A percentile compares a stretch with the other conserved stretches of the same genome.
Conservation (phyloP, 2,888 invertebrate genomes). For the Drosophila meridionalis region DNA sequence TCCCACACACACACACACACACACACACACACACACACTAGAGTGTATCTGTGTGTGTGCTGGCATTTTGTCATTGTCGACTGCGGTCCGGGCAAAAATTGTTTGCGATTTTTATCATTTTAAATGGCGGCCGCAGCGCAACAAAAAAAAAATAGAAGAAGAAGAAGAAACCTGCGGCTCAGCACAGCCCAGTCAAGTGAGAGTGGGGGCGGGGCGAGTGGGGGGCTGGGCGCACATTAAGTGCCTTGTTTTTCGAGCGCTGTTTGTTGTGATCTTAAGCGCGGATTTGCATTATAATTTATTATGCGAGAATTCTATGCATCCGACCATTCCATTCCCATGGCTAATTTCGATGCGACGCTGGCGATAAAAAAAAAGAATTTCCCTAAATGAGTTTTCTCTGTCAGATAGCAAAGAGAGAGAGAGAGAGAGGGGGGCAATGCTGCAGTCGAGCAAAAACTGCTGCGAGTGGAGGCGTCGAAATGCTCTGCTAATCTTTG, state of each 20-base stretch:
- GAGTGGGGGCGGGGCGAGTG: not conserved
- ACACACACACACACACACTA: not conserved
- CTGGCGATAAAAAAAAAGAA: conserved; percentile 50
- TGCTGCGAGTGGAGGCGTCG: conserved; percentile 24
- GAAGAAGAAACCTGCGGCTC: conserved; percentile 12
- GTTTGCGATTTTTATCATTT: conserved; percentile 73
- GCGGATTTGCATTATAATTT: conserved; percentile 75
- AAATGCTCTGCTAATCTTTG: conserved; percentile 65
- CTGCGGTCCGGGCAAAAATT: conserved; percentile 63
- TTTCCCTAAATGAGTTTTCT: conserved; percentile 66
- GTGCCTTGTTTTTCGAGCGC: conserved; percentile 41
- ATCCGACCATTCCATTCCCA: conserved; percentile 35
- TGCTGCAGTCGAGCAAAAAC: not conserved
- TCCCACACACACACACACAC: not conserved
- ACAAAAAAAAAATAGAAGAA: conserved; percentile 11
- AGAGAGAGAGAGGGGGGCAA: not conserved
- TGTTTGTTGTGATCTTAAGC: conserved; percentile 66
- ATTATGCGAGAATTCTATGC: conserved; percentile 67
- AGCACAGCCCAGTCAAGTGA: conserved; percentile 46
- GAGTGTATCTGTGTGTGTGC: conserved; percentile 4
- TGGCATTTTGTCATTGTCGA: conserved; percentile 47
- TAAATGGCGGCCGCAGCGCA: conserved; percentile 66
- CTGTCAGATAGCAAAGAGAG: not conserved
- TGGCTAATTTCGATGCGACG: conserved; percentile 71
- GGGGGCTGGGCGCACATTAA: conserved; percentile 41